Percentiles rank a stretch among this genome's conserved stretches.
phyloP scores from a whole-genome alignment of 2,888 invertebrate species.

The Tribolium freemani region DNA sequence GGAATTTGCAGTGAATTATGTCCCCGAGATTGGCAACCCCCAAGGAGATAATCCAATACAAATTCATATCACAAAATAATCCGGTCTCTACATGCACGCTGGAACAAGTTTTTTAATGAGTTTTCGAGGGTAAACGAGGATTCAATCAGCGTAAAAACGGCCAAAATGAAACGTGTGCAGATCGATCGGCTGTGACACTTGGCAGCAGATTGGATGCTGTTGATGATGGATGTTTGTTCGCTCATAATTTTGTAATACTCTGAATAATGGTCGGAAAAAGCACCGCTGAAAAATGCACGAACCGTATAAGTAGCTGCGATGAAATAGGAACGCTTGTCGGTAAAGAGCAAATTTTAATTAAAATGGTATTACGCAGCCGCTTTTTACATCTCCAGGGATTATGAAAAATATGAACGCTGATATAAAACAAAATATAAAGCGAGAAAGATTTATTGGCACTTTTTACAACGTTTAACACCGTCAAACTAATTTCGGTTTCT shows the following conservation, averaged over 20 bases:
- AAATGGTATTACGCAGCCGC: constrained; percentile 15
- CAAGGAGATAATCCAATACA: constrained; percentile 41
- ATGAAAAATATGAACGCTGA: background rate
- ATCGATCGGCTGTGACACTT: constrained; percentile 32
- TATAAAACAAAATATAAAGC: background rate
- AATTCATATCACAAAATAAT: constrained; percentile 40
- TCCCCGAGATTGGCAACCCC: constrained; percentile 30
- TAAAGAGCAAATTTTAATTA: constrained; percentile 6
- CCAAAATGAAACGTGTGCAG: constrained; percentile 30
- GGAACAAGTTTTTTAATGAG: constrained; percentile 44
- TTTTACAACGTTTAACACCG: background rate
- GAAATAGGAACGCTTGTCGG: background rate
- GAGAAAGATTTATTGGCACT: background rate
- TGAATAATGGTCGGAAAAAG: constrained; percentile 6
- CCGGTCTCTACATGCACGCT: constrained; percentile 16
- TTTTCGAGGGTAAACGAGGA: constrained; percentile 38
- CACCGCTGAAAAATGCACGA: background rate
- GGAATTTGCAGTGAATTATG: constrained; percentile 22
- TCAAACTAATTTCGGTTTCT: constrained; percentile 41
- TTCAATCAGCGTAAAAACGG: constrained; percentile 39
- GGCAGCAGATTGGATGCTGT: constrained; percentile 21
- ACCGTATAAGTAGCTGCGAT: background rate
- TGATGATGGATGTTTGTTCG: constrained; percentile 24
- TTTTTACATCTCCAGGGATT: constrained; percentile 13
- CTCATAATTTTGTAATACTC: constrained; percentile 18